Conservation (phyloP, 2,888 invertebrate genomes). For the Aethes cnicana region DNA sequence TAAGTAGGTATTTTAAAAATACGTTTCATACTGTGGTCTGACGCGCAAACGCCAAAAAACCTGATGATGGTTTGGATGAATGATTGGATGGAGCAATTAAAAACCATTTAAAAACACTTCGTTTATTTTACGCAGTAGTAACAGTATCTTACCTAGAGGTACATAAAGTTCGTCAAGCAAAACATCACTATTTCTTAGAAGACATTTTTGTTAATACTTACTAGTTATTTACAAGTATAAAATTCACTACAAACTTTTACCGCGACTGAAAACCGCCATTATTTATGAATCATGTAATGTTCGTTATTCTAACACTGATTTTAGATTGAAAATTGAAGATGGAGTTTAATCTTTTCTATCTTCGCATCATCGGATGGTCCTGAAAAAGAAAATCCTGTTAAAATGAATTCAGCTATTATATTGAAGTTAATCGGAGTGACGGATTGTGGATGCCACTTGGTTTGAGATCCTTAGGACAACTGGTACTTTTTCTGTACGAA, state of each 20-base stretch:
- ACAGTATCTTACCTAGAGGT: constrained; percentile 69
- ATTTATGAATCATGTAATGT: constrained; percentile 52
- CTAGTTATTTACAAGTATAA: constrained; percentile 78
- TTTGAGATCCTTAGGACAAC: no score
- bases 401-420: not conserved
- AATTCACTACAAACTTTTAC: constrained; percentile 67
- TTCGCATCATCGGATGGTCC: constrained; percentile 70
- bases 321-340: constrained; percentile 51
- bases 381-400: constrained; percentile 44
- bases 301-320: constrained; percentile 68
- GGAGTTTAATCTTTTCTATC: constrained; percentile 42
- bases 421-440: not conserved
- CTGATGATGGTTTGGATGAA: constrained; percentile 7
- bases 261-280: constrained; percentile 45
- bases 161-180: constrained; percentile 71
- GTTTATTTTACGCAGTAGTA: constrained; percentile 71
- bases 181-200: constrained; percentile 70
- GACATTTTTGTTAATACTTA: constrained; percentile 55
- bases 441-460: no score
- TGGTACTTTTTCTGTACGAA: no score
- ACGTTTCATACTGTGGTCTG: no score
- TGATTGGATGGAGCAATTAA: constrained; percentile 36
- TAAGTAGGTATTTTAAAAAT: no score
- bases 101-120: constrained; percentile 56
- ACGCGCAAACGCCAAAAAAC: no score